Evolutionary conservation across 2,113 vertebrate species (phyloP).

Genomic region (Eptesicus fuscus): DNA sequence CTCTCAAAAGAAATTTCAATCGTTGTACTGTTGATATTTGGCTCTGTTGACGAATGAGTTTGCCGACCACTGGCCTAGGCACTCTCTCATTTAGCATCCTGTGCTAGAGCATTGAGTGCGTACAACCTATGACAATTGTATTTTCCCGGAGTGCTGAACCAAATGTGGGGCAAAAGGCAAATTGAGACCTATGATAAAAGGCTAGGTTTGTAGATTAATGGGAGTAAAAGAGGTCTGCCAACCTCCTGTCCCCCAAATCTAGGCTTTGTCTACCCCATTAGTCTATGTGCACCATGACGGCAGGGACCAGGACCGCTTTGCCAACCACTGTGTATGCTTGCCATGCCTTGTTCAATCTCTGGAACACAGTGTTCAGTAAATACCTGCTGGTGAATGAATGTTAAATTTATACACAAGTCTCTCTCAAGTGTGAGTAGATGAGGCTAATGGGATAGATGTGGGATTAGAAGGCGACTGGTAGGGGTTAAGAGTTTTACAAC

Average conservation of each 20-base stretch:
- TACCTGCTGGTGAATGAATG: neutral
- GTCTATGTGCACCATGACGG: neutral
- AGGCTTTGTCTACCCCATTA: neutral
- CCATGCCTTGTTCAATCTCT: neutral
- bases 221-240: neutral
- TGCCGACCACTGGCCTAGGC: neutral
- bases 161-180: neutral
- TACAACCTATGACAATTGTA: neutral
- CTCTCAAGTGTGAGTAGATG: neutral
- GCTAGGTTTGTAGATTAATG: neutral
- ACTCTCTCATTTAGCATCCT: neutral
- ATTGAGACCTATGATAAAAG: neutral
- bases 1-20: too few species aligned
- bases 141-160: conserved; percentile 7
- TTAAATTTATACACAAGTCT: neutral
- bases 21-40: too few species aligned
- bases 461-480: neutral
- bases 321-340: neutral
- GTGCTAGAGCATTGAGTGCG: neutral
- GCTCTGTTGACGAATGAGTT: too few species aligned
- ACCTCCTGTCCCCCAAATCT: neutral
- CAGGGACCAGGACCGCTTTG: neutral
- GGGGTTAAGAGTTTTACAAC: neutral
- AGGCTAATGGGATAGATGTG: neutral
- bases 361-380: neutral